Evolutionary conservation across 1,140 invertebrate genomes (phyloP).

Genomic region (Dendrolimus punctatus): DNA sequence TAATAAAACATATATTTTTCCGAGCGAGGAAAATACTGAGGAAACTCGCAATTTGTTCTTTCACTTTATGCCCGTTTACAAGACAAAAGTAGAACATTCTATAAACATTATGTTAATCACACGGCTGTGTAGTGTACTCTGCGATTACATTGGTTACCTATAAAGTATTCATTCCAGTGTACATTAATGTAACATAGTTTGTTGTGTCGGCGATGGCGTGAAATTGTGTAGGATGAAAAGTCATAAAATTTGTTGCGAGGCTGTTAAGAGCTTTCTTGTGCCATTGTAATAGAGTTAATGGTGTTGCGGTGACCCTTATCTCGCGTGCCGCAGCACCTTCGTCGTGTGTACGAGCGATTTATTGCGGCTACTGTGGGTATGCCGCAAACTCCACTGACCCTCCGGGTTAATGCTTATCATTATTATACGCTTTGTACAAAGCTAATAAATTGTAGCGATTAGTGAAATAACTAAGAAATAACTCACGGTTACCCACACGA

Average conservation of each 20-base stretch:
- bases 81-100: slow-evolving; percentile 71
- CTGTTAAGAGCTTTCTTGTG: not conserved
- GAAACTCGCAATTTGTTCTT: slow-evolving; percentile 72
- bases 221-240: not conserved
- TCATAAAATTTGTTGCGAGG: too few species aligned
- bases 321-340: slow-evolving; percentile 35
- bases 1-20: slow-evolving; percentile 72
- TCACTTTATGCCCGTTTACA: slow-evolving; percentile 72
- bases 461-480: too few species aligned
- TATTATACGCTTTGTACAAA: too few species aligned
- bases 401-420: slow-evolving; percentile 22
- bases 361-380: slow-evolving; percentile 42
- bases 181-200: slow-evolving; percentile 4
- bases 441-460: too few species aligned
- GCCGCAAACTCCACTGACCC: slow-evolving; percentile 28
- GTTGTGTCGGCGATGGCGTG: not conserved
- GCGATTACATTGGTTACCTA: slow-evolving; percentile 31
- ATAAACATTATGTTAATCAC: slow-evolving; percentile 70
- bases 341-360: slow-evolving; percentile 45
- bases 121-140: slow-evolving; percentile 57
- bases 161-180: not conserved
- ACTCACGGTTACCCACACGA: too few species aligned
- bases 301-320: slow-evolving; percentile 58
- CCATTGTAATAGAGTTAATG: slow-evolving; percentile 25
- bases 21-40: slow-evolving; percentile 70